phyloP scores from a whole-genome alignment of 2,797 vertebrate species.

The Microtus californicus region DNA sequence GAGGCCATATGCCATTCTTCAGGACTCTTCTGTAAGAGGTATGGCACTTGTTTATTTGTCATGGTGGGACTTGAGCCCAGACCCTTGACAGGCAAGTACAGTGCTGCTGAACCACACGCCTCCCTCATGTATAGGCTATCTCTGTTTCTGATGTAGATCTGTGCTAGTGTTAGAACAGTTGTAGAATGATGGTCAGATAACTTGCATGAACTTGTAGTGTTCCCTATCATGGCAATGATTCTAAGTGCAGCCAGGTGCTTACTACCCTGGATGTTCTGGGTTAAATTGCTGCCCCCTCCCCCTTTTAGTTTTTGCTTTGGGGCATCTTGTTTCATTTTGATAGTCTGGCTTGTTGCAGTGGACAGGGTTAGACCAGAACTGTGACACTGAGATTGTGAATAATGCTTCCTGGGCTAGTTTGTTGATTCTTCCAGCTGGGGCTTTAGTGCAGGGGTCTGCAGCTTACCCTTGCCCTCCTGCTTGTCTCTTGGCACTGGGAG shows the following conservation, averaged over 20 bases:
- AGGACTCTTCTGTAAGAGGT: neutral
- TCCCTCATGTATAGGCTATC: neutral
- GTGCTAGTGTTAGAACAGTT: neutral
- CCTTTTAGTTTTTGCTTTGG: constrained; percentile 4
- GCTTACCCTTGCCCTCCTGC: neutral
- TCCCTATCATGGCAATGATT: neutral
- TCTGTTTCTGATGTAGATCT: neutral
- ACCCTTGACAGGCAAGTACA: neutral
- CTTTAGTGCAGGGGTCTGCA: neutral
- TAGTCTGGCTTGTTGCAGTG: neutral
- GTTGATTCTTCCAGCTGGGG: neutral
- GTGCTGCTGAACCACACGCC: neutral
- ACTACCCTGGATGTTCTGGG: neutral
- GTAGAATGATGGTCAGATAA: neutral
- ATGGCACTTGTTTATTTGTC: neutral
- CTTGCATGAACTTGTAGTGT: neutral
- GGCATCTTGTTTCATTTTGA: constrained; percentile 23
- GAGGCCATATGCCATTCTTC: neutral
- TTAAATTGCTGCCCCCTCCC: neutral
- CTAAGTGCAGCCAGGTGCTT: neutral
- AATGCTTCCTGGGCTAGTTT: neutral
- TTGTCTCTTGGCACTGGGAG: neutral
- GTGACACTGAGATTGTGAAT: neutral
- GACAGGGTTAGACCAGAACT: neutral
- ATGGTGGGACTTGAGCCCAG: neutral